Conservation (phyloP, 2,113 vertebrate genomes). For the Xyliphius kryptos region DNA sequence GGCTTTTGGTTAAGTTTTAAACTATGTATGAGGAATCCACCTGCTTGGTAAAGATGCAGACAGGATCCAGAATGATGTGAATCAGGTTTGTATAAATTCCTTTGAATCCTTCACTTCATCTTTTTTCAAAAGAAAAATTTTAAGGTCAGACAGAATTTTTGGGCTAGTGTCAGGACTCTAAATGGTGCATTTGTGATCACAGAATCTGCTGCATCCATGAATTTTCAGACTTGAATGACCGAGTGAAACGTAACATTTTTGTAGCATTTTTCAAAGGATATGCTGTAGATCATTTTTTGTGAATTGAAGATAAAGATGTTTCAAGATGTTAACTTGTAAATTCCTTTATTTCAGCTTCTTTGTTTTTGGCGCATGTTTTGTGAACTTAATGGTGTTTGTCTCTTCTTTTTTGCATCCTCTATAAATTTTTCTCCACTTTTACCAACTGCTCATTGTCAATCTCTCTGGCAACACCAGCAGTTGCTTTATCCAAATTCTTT, state of each 20-base stretch:
- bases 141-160: constrained; percentile 1
- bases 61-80: neutral
- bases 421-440: constrained; percentile 7
- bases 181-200: neutral
- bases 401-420: neutral
- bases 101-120: neutral
- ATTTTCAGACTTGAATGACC: constrained; percentile 11
- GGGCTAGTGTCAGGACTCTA: neutral
- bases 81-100: neutral
- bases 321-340: constrained; percentile 13
- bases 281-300: constrained; percentile 6
- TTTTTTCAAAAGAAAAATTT: constrained; percentile 12
- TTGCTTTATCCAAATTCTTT: constrained; percentile 14
- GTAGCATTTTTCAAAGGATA: neutral
- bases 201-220: neutral
- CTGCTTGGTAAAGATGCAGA: constrained; percentile 8
- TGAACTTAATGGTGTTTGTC: constrained; percentile 6
- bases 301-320: constrained; percentile 10
- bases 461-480: constrained; percentile 1
- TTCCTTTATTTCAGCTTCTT: constrained; percentile 6
- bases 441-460: constrained; percentile 12
- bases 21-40: neutral
- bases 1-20: constrained; percentile 1
- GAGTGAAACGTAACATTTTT: constrained; percentile 15
- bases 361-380: constrained; percentile 1